Percentiles rank a stretch among this genome's conserved stretches.
Evolutionary conservation across 2,888 invertebrate species (phyloP).

Genomic region (Odontocolon sp.): DNA sequence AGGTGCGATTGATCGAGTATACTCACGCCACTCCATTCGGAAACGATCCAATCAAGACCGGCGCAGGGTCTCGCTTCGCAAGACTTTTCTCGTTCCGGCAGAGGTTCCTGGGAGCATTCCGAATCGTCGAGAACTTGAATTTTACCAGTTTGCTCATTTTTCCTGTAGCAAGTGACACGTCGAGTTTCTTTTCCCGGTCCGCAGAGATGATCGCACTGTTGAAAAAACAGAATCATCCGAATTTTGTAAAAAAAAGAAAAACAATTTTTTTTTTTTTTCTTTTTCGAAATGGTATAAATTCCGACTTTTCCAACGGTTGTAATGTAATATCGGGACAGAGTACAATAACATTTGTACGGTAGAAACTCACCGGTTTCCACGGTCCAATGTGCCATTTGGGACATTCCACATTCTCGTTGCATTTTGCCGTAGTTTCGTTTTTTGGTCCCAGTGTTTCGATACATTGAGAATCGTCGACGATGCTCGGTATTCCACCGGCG

Average conservation of each 20-base stretch:
- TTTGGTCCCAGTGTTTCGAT: constrained; percentile 86
- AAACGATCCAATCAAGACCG: constrained; percentile 94
- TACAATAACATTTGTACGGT: background rate
- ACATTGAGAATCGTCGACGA: constrained; percentile 90
- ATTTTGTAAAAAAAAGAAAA: background rate
- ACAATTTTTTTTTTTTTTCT: background rate
- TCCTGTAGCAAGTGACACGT: constrained; percentile 90
- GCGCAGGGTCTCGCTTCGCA: constrained; percentile 93
- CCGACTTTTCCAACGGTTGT: too few species aligned
- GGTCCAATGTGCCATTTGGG: constrained; percentile 94
- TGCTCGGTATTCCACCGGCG: constrained; percentile 86
- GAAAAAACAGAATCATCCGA: constrained; percentile 53
- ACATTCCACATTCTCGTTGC: constrained; percentile 90
- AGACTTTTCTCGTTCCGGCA: constrained; percentile 86
- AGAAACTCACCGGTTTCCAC: constrained; percentile 91
- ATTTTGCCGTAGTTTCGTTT: constrained; percentile 86
- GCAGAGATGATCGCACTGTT: constrained; percentile 93
- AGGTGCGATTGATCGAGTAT: background rate
- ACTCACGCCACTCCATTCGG: constrained; percentile 94
- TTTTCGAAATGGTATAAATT: background rate
- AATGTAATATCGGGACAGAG: too few species aligned
- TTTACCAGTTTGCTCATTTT: constrained; percentile 83
- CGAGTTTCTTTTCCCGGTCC: constrained; percentile 93
- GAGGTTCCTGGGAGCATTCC: constrained; percentile 85
- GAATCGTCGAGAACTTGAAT: constrained; percentile 86